phyloP scores from a whole-genome alignment of 2,113 vertebrate genomes.

The Tylochromis polylepis region DNA sequence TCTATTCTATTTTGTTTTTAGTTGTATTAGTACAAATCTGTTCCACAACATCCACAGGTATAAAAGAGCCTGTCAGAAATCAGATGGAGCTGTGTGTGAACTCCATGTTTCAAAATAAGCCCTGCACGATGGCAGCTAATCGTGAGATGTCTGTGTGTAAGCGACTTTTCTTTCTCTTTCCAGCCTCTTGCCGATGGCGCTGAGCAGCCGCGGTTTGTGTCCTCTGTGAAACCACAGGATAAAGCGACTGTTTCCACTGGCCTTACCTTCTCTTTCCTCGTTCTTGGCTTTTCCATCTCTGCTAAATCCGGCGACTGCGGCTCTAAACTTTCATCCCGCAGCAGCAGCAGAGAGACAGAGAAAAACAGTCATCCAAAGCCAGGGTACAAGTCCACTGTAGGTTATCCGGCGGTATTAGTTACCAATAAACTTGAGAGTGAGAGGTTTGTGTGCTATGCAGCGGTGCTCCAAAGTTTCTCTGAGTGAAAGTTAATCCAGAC shows the following conservation, averaged over 20 bases:
- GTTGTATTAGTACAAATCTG: neutral
- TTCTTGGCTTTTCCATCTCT: constrained; percentile 71
- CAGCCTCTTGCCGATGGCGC: neutral
- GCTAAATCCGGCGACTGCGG: constrained; percentile 36
- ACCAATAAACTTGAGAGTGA: neutral
- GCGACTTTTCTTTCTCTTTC: neutral
- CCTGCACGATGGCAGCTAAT: neutral
- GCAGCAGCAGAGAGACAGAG: constrained; percentile 9
- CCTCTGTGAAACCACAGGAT: neutral
- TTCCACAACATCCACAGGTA: neutral
- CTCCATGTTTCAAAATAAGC: neutral
- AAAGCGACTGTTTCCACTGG: neutral
- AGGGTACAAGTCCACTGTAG: neutral
- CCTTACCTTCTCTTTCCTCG: constrained; percentile 73
- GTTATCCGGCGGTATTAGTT: neutral
- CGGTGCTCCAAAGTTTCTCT: neutral
- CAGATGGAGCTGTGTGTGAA: neutral
- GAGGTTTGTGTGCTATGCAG: neutral
- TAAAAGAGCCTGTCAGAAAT: neutral
- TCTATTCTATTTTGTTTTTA: neutral
- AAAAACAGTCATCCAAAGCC: constrained; percentile 23
- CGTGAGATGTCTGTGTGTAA: neutral
- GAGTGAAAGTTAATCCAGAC: constrained; percentile 46
- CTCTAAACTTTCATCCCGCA: constrained; percentile 67
- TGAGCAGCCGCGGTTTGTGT: neutral